These are phyloP conservation scores for Ascidia mentula DNA, from an alignment of 23 tunicate genomes.

Conservation along the genomic window DNA sequence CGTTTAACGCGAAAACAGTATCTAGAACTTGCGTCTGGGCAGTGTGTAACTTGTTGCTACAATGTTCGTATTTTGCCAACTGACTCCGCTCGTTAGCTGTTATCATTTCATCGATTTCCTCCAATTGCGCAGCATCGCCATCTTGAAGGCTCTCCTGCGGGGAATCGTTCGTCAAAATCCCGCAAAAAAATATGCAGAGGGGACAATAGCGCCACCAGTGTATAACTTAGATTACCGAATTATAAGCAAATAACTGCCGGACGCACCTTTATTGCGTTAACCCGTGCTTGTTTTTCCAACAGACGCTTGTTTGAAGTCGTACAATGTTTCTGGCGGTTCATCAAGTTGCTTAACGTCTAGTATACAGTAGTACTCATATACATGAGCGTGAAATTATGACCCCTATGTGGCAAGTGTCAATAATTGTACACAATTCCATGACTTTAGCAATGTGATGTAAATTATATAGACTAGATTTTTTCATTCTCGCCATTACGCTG, in stretches of 20 bases:
- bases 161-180: not conserved
- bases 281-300: constrained; percentile 48
- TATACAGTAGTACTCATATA: not conserved
- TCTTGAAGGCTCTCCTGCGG: constrained; percentile 44
- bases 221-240: not conserved
- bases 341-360: constrained; percentile 40
- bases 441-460: no score
- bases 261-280: constrained; percentile 56
- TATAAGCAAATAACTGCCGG: not conserved
- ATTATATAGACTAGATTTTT: no score
- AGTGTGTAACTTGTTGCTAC: constrained; percentile 45
- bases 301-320: constrained; percentile 43
- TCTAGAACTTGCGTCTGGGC: constrained; percentile 59
- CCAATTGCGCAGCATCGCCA: constrained; percentile 62
- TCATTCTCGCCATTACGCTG: no score
- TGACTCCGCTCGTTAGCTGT: constrained; percentile 59
- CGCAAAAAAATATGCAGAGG: no score
- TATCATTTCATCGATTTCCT: constrained; percentile 89
- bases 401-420: no score
- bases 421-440: no score
- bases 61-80: constrained; percentile 53
- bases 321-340: constrained; percentile 25
- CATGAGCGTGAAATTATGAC: no score
- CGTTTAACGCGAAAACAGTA: constrained; percentile 45
- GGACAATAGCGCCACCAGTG: no score